Evolutionary conservation across 2,113 vertebrate genomes (phyloP), one percentile per base, ranked within the genome.

Genomic region (Lontra canadensis): DNA sequence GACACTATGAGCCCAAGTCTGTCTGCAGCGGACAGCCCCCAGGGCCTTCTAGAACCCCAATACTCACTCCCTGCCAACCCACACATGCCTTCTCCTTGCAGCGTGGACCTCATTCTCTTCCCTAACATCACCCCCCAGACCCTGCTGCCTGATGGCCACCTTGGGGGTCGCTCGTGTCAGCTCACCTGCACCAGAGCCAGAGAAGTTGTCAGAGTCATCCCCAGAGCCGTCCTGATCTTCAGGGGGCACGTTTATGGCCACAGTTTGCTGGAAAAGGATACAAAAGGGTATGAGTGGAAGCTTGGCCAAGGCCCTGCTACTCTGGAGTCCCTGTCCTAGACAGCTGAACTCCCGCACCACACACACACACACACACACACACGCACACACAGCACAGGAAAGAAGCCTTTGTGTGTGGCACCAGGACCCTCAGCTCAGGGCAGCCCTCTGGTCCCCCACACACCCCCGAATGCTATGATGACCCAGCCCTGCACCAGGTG

Each of bases 181-280:
- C 65, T 98, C 88, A 98, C 98, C 98, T 97, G 95, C 96, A 1
- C 99, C 99, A 2, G 99, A 99, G 49, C 99, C 99, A 31, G 99
- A 99, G 93, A 98, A 98, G 0, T 76, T 36, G 0, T 99, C 99
- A 0, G 98, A 98, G 94, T 99, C 98, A 49, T 99, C 98, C 26
- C 98, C 99, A 26, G 99, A 99, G 84, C 98, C 98, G 39, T 99
- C 99, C 8, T 98, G 97, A 61, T 99, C 99, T 94, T 99, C 99
- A 29, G 98, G 98, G 65, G 97, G 97, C 85, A 94, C 39, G 31
- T 98, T 98, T 25, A 97, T 92, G 78, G 98, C 97, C 95, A 98
- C 96, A 31, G 81, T 91, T 98, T 99, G 98, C 98, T 99, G 97
- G 84, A 95, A 98, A 98, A 69, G 25, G 63, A 94, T 57, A 74